These are phyloP conservation scores for Taeniopygia guttata DNA, from an alignment of 2,797 vertebrate genomes.

Conservation along the genomic window DNA sequence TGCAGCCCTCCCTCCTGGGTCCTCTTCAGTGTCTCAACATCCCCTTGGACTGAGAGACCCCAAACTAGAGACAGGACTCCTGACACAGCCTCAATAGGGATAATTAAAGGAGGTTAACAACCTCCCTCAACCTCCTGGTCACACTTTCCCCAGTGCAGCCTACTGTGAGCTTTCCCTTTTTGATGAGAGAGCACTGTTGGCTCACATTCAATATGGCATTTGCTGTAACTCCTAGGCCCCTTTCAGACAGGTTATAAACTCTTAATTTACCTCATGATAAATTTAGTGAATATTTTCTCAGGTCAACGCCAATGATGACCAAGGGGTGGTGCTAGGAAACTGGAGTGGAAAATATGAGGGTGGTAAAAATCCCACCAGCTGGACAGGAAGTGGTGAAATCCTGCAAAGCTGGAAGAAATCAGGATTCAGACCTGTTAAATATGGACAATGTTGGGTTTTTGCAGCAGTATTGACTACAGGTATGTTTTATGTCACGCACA, in stretches of 20 bases:
- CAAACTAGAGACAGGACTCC: neutral
- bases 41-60: neutral
- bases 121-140: neutral
- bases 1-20: neutral
- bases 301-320: slow-evolving; percentile 90
- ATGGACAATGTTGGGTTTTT: slow-evolving; percentile 97
- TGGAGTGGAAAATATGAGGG: slow-evolving; percentile 84
- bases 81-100: neutral
- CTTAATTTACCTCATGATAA: neutral
- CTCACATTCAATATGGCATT: neutral
- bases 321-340: slow-evolving; percentile 84
- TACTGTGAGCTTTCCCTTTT: neutral
- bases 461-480: slow-evolving; percentile 92
- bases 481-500: slow-evolving; percentile 32
- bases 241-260: neutral
- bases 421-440: slow-evolving; percentile 81
- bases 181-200: neutral
- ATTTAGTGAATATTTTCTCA: slow-evolving; percentile 50
- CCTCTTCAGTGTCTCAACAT: neutral
- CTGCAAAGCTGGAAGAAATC: slow-evolving; percentile 84
- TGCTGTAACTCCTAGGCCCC: neutral
- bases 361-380: slow-evolving; percentile 82
- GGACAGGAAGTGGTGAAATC: slow-evolving; percentile 92
- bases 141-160: neutral
- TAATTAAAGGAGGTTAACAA: neutral